Conservation (phyloP, 2,113 vertebrate genomes). For the Scartelaos histophorus region DNA sequence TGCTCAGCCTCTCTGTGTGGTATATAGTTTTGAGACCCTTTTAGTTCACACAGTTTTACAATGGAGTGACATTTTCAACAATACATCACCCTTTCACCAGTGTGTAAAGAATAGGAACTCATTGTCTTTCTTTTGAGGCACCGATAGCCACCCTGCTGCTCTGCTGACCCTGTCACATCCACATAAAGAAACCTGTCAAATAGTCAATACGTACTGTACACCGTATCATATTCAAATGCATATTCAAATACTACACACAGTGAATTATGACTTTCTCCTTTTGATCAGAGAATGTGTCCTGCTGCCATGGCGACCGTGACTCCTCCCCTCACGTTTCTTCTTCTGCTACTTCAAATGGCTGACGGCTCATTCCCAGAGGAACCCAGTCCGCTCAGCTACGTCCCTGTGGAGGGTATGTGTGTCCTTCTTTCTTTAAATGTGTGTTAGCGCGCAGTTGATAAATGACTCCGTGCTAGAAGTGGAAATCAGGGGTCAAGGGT, state of each 20-base stretch:
- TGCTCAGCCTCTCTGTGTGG: slow-evolving; percentile 34
- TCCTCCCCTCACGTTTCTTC: slow-evolving; percentile 72
- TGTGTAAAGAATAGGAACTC: slow-evolving; percentile 48
- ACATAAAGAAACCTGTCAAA: slow-evolving; percentile 34
- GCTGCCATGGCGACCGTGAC: slow-evolving; percentile 77
- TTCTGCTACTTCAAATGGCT: slow-evolving; percentile 77
- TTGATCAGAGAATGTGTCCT: slow-evolving; percentile 69
- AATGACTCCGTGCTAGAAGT: slow-evolving; percentile 60
- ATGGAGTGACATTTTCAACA: slow-evolving; percentile 55
- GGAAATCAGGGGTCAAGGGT: slow-evolving; percentile 65
- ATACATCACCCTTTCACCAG: slow-evolving; percentile 34
- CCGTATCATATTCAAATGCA: neutral
- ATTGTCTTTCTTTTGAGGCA: slow-evolving; percentile 36
- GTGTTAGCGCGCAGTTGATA: slow-evolving; percentile 47
- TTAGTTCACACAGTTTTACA: slow-evolving; percentile 39
- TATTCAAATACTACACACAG: slow-evolving; percentile 12
- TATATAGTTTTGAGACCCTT: slow-evolving; percentile 39
- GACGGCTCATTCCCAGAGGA: slow-evolving; percentile 81
- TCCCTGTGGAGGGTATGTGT: slow-evolving; percentile 79
- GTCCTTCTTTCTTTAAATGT: slow-evolving; percentile 47
- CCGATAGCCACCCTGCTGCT: slow-evolving; percentile 41
- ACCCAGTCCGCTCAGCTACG: slow-evolving; percentile 79
- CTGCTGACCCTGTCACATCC: slow-evolving; percentile 43
- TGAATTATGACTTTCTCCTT: slow-evolving; percentile 42
- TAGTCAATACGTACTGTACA: slow-evolving; percentile 15